phyloP scores from a whole-genome alignment of 92 coral and sea anemone species.

The Actinernus sp. region DNA sequence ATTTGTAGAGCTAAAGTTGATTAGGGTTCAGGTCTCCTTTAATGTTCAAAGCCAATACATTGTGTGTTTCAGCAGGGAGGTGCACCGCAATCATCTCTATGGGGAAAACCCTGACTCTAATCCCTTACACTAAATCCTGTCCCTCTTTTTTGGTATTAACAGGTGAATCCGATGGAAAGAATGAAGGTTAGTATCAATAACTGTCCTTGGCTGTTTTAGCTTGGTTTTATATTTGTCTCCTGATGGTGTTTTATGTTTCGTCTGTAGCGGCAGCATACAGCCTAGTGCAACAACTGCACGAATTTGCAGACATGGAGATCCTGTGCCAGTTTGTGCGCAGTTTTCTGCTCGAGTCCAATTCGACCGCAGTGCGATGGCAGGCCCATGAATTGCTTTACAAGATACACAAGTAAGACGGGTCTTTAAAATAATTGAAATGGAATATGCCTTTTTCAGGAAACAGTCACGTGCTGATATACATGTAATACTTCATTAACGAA shows the following conservation, averaged over 20 bases:
- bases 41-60: too few species aligned
- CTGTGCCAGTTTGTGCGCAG: constrained; percentile 90
- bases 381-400: constrained; percentile 91
- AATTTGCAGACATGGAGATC: constrained; percentile 78
- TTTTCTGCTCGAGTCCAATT: constrained; percentile 93
- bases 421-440: too few species aligned
- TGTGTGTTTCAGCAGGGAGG: too few species aligned
- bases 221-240: too few species aligned
- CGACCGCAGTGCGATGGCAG: constrained; percentile 98
- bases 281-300: constrained; percentile 85
- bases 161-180: constrained; percentile 54
- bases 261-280: constrained; percentile 65
- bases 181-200: constrained; percentile 40
- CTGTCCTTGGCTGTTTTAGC: not conserved
- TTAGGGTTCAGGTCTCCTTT: too few species aligned
- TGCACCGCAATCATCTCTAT: too few species aligned
- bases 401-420: constrained; percentile 95
- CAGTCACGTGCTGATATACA: too few species aligned
- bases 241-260: not conserved
- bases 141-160: not conserved
- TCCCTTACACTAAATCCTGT: too few species aligned
- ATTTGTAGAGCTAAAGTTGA: too few species aligned
- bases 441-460: too few species aligned
- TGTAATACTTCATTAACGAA: too few species aligned
- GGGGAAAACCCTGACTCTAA: too few species aligned